Evolutionary conservation across 1,140 invertebrate genomes (phyloP).

Genomic region (Leptinotarsa texana): DNA sequence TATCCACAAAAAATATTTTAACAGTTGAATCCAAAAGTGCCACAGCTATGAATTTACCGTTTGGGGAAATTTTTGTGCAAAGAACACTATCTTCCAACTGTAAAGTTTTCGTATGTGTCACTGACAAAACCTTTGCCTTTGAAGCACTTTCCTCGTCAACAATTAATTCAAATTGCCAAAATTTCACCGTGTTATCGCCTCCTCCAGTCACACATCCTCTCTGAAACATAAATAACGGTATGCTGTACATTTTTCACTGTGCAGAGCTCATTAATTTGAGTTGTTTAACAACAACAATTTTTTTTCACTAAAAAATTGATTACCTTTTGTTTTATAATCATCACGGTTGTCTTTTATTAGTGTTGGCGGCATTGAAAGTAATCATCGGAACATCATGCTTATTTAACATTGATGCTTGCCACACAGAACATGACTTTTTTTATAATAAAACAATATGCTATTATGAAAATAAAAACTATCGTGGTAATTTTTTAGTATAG

Average conservation of each 20-base stretch:
- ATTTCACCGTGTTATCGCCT: conserved; percentile 87
- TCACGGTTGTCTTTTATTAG: no score
- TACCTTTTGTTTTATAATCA: no score
- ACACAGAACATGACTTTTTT: no score
- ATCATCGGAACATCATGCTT: no score
- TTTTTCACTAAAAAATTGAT: no score
- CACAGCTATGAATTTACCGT: conserved; percentile 87
- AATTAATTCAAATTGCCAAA: conserved; percentile 92
- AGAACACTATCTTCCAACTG: conserved; percentile 86
- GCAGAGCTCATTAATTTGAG: no score
- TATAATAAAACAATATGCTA: no score
- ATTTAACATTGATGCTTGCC: not conserved
- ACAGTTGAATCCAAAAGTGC: conserved; percentile 91
- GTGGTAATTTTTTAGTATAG: no score
- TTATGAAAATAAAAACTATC: no score
- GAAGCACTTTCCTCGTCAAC: conserved; percentile 64
- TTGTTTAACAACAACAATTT: no score
- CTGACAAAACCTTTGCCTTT: conserved; percentile 72
- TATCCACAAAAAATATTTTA: conserved; percentile 93
- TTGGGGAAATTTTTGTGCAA: conserved; percentile 80
- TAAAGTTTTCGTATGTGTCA: conserved; percentile 79
- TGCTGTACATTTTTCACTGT: no score
- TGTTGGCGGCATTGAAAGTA: no score
- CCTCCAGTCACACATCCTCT: conserved; percentile 83
- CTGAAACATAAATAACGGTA: conserved; percentile 54